Conservation (phyloP, 2,888 invertebrate species). For the Eupeodes luniger region DNA sequence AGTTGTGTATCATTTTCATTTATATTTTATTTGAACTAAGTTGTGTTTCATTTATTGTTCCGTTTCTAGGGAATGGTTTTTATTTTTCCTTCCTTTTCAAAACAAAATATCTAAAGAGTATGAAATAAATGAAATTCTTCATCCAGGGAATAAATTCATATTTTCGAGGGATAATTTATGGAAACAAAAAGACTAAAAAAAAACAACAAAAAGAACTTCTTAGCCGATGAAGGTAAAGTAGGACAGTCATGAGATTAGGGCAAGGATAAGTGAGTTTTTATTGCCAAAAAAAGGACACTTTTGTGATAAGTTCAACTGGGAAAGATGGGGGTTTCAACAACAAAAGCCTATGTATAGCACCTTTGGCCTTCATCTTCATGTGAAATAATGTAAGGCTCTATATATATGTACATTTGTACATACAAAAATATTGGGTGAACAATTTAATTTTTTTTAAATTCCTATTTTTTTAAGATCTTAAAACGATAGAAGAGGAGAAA, state of each 20-base stretch:
- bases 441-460: slow-evolving; percentile 11
- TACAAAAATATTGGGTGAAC: neutral
- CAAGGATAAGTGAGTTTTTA: slow-evolving; percentile 71
- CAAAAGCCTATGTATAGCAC: slow-evolving; percentile 7
- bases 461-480: neutral
- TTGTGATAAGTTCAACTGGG: slow-evolving; percentile 22
- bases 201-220: slow-evolving; percentile 29
- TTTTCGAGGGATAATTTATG: slow-evolving; percentile 67
- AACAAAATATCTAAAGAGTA: neutral
- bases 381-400: slow-evolving; percentile 9
- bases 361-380: slow-evolving; percentile 4
- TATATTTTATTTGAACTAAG: slow-evolving; percentile 12
- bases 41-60: neutral
- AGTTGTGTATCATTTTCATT: slow-evolving; percentile 27
- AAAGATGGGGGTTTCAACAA: neutral
- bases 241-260: slow-evolving; percentile 46
- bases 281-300: slow-evolving; percentile 64
- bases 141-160: slow-evolving; percentile 42
- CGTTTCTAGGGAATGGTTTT: neutral
- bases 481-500: slow-evolving; percentile 4
- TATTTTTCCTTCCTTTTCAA: neutral
- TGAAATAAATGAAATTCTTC: slow-evolving; percentile 53
- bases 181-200: neutral
- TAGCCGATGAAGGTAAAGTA: neutral
- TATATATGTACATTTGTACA: neutral